Evolutionary conservation across 2,797 vertebrate genomes (phyloP), one percentile per base, ranked within the genome.

Genomic region (Mycteria americana): DNA sequence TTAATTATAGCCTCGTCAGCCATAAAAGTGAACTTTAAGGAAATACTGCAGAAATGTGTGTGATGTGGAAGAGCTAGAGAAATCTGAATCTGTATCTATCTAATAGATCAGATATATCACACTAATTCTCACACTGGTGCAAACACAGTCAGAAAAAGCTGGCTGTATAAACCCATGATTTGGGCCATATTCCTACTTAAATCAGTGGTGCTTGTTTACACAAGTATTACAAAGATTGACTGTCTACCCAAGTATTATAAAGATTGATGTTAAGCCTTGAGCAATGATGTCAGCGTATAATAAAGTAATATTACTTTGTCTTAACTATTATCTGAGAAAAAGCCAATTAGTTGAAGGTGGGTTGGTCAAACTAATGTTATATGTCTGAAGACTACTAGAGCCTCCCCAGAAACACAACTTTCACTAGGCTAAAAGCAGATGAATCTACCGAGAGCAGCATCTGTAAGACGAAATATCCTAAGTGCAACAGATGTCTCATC

Each of bases 331-430:
- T 23, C 51, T 56, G 11, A 86, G 48, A 43, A 85, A 76, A 74
- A 72, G 31, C 8, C 4, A 3, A 45, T 45, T 33, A 37, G 10
- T 25, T 54, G 41, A 90, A 86, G 11, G 31, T 7, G 11, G 11
- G 7, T 13, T 77, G 54, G 43, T 60, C 73, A 67, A 79, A 79
- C 5, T 46, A 15, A 74, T 1, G 5, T 18, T 35, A 11, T 15
- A 57, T 0, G 0, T 13, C 59, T 18, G 6, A 53, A 78, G 19
- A 59, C 41, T 17, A 51, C 19, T 13, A n/a, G 1, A 82, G n/a
- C 8, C 35, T 37, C 31, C 10, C 15, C 30, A 65, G 18, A 64
- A 86, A 62, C 18, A 31, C 18, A 69, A 41, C 25, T n/a, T 23
- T 24, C 9, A 53, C 30, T 17, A 78, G 30, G 19, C 51, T 51